A percentile compares a stretch with the other conserved stretches of the same genome.
phyloP scores from a whole-genome alignment of 1,140 invertebrate species.

The Panulirus ornatus region DNA sequence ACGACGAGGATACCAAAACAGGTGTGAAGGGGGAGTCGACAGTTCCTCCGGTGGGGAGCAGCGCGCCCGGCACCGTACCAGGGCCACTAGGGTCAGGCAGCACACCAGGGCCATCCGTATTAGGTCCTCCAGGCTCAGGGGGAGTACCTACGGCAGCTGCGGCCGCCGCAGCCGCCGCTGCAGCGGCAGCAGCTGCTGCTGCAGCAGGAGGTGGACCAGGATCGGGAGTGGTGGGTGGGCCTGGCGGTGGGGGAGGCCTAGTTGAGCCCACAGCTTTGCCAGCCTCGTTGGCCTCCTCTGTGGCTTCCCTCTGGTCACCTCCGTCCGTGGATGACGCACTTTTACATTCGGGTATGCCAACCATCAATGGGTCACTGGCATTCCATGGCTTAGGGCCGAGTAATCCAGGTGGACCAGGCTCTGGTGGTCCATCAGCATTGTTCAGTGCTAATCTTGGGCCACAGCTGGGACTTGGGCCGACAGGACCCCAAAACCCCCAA shows the following conservation, averaged over 20 bases:
- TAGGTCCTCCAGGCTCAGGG: constrained; percentile 70
- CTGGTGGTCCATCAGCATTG: constrained; percentile 65
- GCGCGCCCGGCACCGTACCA: constrained; percentile 63
- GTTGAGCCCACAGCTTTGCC: constrained; percentile 61
- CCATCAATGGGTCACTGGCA: constrained; percentile 68
- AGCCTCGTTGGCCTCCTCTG: constrained; percentile 62
- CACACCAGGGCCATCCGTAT: constrained; percentile 59
- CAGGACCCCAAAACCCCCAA: constrained; percentile 49
- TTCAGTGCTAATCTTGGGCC: constrained; percentile 66
- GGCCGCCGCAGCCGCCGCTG: constrained; percentile 64
- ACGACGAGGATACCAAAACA: constrained; percentile 66
- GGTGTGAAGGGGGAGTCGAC: constrained; percentile 66
- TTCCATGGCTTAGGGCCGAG: constrained; percentile 63
- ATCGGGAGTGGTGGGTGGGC: constrained; percentile 63
- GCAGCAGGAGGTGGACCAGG: constrained; percentile 51
- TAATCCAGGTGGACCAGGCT: constrained; percentile 55
- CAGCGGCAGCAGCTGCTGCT: constrained; percentile 55
- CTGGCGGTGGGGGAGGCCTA: constrained; percentile 60
- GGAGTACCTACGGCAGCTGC: constrained; percentile 57
- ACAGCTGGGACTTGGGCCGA: constrained; percentile 59
- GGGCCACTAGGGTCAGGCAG: constrained; percentile 62
- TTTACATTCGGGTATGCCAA: constrained; percentile 63
- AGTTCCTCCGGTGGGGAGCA: constrained; percentile 61
- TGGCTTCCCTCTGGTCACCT: constrained; percentile 69
- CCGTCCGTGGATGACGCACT: constrained; percentile 67